Percentiles rank a stretch among this genome's conserved stretches.
These are phyloP conservation scores for Rousettus madagascariensis DNA, from an alignment of 2,797 vertebrate genomes.

Conservation along the genomic window DNA sequence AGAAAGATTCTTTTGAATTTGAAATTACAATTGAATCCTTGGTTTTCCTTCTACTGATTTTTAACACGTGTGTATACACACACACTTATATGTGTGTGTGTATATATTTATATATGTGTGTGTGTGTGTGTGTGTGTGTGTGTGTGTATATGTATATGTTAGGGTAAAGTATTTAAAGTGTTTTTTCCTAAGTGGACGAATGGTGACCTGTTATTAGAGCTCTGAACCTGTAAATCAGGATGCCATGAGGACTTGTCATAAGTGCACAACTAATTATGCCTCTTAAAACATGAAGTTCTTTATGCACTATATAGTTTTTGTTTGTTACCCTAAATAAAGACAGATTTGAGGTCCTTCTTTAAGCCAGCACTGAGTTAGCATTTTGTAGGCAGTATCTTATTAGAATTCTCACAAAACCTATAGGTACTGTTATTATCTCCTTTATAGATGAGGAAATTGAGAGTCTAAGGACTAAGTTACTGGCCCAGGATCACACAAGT, in stretches of 20 bases:
- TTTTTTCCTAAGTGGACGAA: background rate
- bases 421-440: background rate
- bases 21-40: slow-evolving; percentile 54
- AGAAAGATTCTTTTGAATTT: slow-evolving; percentile 50
- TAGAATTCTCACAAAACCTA: background rate
- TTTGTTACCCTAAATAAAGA: background rate
- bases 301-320: slow-evolving; percentile 1
- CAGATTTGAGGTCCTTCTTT: background rate
- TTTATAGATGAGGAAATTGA: slow-evolving; percentile 6
- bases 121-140: background rate
- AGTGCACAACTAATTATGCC: background rate
- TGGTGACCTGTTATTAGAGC: slow-evolving; percentile 35
- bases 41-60: slow-evolving; percentile 19
- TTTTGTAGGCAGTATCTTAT: background rate
- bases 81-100: background rate
- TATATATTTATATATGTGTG: too few species aligned
- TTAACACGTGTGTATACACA: background rate
- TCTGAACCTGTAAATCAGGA: slow-evolving; percentile 53
- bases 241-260: slow-evolving; percentile 51
- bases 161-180: background rate
- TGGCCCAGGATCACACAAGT: background rate
- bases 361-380: background rate
- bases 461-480: background rate
- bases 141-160: too few species aligned
- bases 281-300: slow-evolving; percentile 5